Conservation (phyloP, 2,888 invertebrate species). For the Lepeophtheirus nordmannii region DNA sequence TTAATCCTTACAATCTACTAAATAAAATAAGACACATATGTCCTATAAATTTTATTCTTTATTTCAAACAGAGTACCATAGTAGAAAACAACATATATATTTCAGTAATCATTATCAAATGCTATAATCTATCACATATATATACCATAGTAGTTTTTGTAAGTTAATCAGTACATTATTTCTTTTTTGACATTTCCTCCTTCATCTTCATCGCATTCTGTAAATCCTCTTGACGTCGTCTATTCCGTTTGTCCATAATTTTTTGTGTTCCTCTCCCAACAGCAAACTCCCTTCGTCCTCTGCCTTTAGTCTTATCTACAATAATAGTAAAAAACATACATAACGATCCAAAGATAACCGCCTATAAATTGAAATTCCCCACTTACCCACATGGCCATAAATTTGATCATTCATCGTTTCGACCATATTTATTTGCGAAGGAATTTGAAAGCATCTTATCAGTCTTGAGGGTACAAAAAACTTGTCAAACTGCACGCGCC, state of each 20-base stretch:
- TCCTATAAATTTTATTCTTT: too few species aligned
- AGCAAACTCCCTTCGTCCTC: background rate
- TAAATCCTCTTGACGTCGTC: slow-evolving; percentile 28
- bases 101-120: too few species aligned
- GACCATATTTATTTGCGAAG: slow-evolving; percentile 24
- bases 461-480: slow-evolving; percentile 21
- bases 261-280: background rate
- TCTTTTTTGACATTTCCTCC: background rate
- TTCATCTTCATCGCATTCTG: slow-evolving; percentile 26
- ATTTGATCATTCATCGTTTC: background rate
- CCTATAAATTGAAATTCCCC: too few species aligned
- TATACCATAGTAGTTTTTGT: too few species aligned
- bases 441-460: slow-evolving; percentile 18
- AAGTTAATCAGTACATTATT: too few species aligned
- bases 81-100: too few species aligned
- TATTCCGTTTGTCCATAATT: background rate
- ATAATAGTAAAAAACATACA: background rate
- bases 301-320: background rate
- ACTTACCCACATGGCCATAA: background rate
- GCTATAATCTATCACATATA: too few species aligned
- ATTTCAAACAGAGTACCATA: too few species aligned
- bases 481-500: background rate
- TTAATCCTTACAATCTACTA: too few species aligned
- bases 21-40: too few species aligned
- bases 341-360: too few species aligned